Conservation (phyloP, 2,797 vertebrate species). For the Tamandua tetradactyla region DNA sequence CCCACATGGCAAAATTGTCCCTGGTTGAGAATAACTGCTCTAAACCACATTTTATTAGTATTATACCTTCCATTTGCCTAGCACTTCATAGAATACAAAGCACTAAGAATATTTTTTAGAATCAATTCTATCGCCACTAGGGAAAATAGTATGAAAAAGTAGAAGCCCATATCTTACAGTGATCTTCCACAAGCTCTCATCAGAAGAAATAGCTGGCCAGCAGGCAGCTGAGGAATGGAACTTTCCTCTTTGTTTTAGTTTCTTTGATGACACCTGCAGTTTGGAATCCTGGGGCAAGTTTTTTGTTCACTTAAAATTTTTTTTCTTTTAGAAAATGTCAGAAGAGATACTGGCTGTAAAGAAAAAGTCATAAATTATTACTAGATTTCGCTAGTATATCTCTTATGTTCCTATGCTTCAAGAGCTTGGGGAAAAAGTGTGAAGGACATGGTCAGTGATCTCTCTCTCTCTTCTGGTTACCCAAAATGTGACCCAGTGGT, state of each 20-base stretch:
- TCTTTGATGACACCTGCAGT: constrained; percentile 64
- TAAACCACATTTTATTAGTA: neutral
- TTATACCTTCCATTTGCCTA: neutral
- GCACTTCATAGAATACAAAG: constrained; percentile 14
- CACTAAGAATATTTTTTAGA: constrained; percentile 46
- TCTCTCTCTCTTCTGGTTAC: neutral
- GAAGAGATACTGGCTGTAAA: constrained; percentile 55
- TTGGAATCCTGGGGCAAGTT: constrained; percentile 61
- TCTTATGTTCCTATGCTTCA: constrained; percentile 27
- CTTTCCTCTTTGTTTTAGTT: constrained; percentile 59
- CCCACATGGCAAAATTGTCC: neutral
- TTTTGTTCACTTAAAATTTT: constrained; percentile 64
- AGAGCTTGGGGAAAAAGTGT: neutral
- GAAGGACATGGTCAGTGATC: constrained; percentile 29
- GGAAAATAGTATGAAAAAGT: constrained; percentile 38
- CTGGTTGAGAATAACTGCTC: neutral
- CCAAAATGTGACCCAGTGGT: constrained; percentile 19
- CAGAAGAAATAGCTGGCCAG: constrained; percentile 47
- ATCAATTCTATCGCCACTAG: constrained; percentile 37
- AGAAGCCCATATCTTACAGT: neutral
- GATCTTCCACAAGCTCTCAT: constrained; percentile 44
- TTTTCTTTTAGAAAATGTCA: constrained; percentile 65
- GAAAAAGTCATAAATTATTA: constrained; percentile 68
- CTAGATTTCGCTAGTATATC: constrained; percentile 48
- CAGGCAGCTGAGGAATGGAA: constrained; percentile 23